Evolutionary conservation across 2,113 vertebrate species (phyloP).

Genomic region (Tiliqua scincoides): DNA sequence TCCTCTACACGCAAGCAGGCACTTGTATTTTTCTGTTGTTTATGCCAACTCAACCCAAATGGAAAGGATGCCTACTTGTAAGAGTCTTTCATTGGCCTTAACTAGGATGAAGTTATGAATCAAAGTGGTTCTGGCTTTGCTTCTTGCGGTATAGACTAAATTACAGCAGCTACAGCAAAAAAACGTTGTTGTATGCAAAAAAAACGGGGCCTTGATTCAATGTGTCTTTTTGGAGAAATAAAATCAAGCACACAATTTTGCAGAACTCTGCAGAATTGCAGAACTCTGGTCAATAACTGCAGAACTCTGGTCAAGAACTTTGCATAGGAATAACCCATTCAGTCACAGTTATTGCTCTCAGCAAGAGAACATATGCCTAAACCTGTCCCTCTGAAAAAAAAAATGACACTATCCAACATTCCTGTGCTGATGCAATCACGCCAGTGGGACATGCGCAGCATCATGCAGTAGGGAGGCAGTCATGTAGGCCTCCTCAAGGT

Average conservation of each 20-base stretch:
- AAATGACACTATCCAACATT: background rate
- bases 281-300: background rate
- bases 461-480: too few species aligned
- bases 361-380: background rate
- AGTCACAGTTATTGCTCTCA: background rate
- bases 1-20: conserved; percentile 64
- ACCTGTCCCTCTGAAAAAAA: background rate
- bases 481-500: too few species aligned
- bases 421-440: too few species aligned
- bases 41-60: conserved; percentile 64
- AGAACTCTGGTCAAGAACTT: conserved; percentile 26
- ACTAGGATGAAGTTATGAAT: conserved; percentile 53
- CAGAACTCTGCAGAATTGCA: conserved; percentile 12
- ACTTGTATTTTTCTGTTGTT: conserved; percentile 61
- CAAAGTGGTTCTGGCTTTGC: conserved; percentile 21
- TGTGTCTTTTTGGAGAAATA: background rate
- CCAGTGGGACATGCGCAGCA: too few species aligned
- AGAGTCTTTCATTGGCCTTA: conserved; percentile 25
- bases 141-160: background rate
- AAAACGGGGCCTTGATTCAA: background rate
- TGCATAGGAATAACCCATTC: conserved; percentile 10
- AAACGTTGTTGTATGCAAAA: background rate
- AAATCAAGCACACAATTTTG: background rate
- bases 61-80: conserved; percentile 63
- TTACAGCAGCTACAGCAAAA: background rate